Evolutionary conservation across 2,113 vertebrate species (phyloP).

Genomic region (Cnemophilus loriae): DNA sequence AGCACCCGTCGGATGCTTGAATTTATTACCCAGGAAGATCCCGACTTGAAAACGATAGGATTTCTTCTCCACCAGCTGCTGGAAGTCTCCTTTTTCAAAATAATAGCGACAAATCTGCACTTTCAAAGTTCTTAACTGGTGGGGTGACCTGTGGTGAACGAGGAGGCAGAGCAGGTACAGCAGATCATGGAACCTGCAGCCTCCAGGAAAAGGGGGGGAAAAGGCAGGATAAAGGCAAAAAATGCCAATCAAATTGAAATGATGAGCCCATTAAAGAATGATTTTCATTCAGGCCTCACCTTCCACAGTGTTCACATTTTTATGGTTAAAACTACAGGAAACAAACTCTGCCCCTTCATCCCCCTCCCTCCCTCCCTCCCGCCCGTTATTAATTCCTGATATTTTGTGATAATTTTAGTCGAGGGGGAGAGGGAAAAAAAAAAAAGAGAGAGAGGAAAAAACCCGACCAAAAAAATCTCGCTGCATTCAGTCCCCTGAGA

Average conservation of each 20-base stretch:
- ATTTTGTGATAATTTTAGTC: constrained; percentile 64
- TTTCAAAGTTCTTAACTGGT: constrained; percentile 40
- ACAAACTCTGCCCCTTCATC: constrained; percentile 31
- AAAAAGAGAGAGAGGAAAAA: not conserved
- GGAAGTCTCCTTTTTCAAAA: constrained; percentile 47
- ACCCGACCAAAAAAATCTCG: constrained; percentile 74
- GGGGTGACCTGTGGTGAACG: constrained; percentile 14
- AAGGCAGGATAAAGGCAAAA: constrained; percentile 27
- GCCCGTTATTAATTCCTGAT: constrained; percentile 47
- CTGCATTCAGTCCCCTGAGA: constrained; percentile 78
- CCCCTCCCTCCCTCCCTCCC: not conserved
- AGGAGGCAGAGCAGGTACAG: constrained; percentile 47
- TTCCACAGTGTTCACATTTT: constrained; percentile 6
- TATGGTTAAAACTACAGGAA: not conserved
- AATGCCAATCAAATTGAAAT: constrained; percentile 67
- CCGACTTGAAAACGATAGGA: constrained; percentile 59
- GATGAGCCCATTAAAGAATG: constrained; percentile 75
- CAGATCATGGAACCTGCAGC: constrained; percentile 22
- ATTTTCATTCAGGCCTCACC: constrained; percentile 56
- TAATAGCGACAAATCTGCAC: constrained; percentile 50
- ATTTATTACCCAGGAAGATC: constrained; percentile 63
- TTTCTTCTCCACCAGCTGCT: constrained; percentile 42
- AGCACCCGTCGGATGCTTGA: constrained; percentile 16
- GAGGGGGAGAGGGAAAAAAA: not conserved
- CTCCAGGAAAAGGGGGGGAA: not conserved